Evolutionary conservation across 1,140 invertebrate species (phyloP), one percentile per base, ranked within the genome.

Genomic region (Pectinophora gossypiella): DNA sequence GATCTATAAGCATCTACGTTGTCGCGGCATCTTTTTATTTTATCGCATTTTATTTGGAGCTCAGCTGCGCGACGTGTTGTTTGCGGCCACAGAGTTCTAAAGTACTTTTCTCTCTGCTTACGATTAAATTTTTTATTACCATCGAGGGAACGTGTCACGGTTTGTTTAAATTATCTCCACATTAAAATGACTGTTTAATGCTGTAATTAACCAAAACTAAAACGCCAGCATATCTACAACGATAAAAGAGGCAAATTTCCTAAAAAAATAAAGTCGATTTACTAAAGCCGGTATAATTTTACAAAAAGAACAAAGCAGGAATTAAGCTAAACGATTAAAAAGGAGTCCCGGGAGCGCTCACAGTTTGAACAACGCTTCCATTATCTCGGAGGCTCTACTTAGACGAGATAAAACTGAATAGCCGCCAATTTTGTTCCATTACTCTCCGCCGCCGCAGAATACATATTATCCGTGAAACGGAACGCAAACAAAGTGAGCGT

Each of bases 11-110:
- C 76, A 81, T 85, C 76, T 80, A 82, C 77, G 72, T 84, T 84
- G 82, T 86, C 79, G 84, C 81, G 79, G 64, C 81, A 72, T 81
- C 74, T 85, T 86, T 84, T 86, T 83, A 84, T 86, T 86, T 84
- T 76, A 83, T 83, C 73, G 72, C 68, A 68, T 85, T 84, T 82
- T 83, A 83, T 83, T 84, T 81, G 72, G 70, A 82, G 76, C 83
- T 79, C 83, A 86, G 80, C 78, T 84, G 82, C 68, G 68, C 68
- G 72, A 61, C 68, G 65, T 67, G 72, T 77, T 81, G 72, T 80
- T 44, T 81, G 75, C 70, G 61, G 56, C 59, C 66, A 64, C 71
- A 63, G 65, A 72, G 59, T 40, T 40, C 36, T 2, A 40, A 40
- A 40, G 36, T 40, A 32, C 27, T 32, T 32, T 32, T 32, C 27